These are phyloP conservation scores for Sycobia sp. DNA, from an alignment of 1,140 invertebrate species.

Conservation along the genomic window DNA sequence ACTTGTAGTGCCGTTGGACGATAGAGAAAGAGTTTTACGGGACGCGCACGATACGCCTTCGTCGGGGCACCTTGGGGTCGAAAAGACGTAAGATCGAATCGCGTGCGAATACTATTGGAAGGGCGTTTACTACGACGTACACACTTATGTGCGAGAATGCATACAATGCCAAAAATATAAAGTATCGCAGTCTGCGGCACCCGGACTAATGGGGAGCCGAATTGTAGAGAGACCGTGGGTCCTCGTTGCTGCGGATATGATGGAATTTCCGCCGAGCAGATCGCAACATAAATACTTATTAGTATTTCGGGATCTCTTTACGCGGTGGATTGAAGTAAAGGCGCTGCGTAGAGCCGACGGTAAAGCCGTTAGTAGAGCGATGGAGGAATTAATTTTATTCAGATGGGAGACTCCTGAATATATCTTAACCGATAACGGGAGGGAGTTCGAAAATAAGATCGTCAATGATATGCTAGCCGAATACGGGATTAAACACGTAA, in stretches of 20 bases:
- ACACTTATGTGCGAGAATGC: neutral
- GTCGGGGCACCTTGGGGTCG: constrained; percentile 5
- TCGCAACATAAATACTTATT: constrained; percentile 14
- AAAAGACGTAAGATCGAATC: constrained; percentile 15
- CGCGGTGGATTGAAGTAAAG: constrained; percentile 27
- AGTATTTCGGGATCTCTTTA: constrained; percentile 31
- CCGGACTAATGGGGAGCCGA: neutral
- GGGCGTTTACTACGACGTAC: neutral
- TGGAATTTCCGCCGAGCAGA: constrained; percentile 17
- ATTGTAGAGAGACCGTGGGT: constrained; percentile 21
- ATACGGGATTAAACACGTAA: neutral
- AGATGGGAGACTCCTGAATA: constrained; percentile 26
- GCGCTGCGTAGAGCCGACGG: neutral
- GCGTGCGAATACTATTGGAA: constrained; percentile 15
- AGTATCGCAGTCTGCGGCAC: neutral
- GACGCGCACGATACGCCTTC: neutral
- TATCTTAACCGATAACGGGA: constrained; percentile 25
- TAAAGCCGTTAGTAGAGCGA: neutral
- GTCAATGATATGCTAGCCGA: neutral
- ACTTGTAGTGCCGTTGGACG: neutral
- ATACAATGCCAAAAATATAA: neutral
- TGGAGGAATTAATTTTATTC: constrained; percentile 16
- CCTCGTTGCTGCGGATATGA: constrained; percentile 27
- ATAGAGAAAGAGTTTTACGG: neutral
- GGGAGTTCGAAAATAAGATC: constrained; percentile 19